Percentiles rank a stretch among this genome's conserved stretches.
These are phyloP conservation scores for Polyodon spathula DNA, from an alignment of 2,113 vertebrate genomes.

Conservation along the genomic window DNA sequence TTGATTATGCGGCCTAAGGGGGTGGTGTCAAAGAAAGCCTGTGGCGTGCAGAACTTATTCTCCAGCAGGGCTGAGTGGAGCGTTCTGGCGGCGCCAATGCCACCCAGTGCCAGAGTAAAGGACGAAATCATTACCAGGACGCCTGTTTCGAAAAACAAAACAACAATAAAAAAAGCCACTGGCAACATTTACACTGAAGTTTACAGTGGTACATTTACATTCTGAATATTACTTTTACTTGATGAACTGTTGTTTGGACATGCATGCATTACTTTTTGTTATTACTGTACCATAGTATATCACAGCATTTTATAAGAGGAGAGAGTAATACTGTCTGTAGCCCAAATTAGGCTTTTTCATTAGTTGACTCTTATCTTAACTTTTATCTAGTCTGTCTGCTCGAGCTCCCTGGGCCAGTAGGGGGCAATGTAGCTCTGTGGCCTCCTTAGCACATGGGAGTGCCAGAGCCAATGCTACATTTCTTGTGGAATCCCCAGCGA, in stretches of 20 bases:
- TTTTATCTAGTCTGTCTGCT: too few relatives aligned
- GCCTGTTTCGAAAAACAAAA: conserved; percentile 49
- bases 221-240: not conserved
- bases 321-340: too few relatives aligned
- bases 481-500: too few relatives aligned
- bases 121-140: conserved; percentile 73
- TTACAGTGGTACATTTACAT: not conserved
- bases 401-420: too few relatives aligned
- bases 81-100: conserved; percentile 64
- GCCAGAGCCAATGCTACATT: too few relatives aligned
- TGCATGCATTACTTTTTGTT: too few relatives aligned
- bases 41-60: conserved; percentile 82
- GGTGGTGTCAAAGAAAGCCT: conserved; percentile 93
- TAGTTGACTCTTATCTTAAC: too few relatives aligned
- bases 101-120: conserved; percentile 72
- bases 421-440: too few relatives aligned
- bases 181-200: not conserved
- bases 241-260: not conserved
- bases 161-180: not conserved
- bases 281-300: too few relatives aligned
- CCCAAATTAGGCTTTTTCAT: too few relatives aligned
- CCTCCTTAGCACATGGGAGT: too few relatives aligned
- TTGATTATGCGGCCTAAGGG: conserved; percentile 88
- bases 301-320: too few relatives aligned
- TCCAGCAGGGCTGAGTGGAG: conserved; percentile 70